Evolutionary conservation across 2,888 invertebrate species (phyloP).

Genomic region (Electrophaes corylata): DNA sequence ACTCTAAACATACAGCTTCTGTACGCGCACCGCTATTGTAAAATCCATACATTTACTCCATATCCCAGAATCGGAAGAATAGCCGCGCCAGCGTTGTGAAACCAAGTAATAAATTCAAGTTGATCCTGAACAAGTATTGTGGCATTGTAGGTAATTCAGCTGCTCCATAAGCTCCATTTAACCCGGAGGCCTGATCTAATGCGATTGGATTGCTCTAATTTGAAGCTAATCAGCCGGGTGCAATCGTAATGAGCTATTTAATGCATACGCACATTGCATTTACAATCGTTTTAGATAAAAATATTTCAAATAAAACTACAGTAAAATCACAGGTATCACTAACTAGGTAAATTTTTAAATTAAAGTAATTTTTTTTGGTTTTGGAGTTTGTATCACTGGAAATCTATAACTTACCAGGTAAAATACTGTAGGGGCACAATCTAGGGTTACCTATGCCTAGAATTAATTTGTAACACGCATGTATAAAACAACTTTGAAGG

Average conservation of each 20-base stretch:
- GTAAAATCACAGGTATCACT: too few species aligned
- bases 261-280: slow-evolving; percentile 13
- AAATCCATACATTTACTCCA: slow-evolving; percentile 16
- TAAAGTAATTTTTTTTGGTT: too few species aligned
- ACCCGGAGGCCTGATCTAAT: slow-evolving; percentile 31
- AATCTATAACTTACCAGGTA: too few species aligned
- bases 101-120: slow-evolving; percentile 21
- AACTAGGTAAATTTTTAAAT: too few species aligned
- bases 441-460: too few species aligned
- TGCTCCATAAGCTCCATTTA: slow-evolving; percentile 36
- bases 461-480: too few species aligned
- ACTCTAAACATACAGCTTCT: neutral
- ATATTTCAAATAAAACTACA: too few species aligned
- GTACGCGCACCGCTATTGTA: slow-evolving; percentile 1
- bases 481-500: too few species aligned
- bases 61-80: slow-evolving; percentile 15
- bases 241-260: slow-evolving; percentile 29
- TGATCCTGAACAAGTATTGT: slow-evolving; percentile 24
- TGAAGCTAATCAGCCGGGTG: slow-evolving; percentile 34
- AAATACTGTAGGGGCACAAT: too few species aligned
- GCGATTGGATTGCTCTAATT: slow-evolving; percentile 40
- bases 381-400: too few species aligned
- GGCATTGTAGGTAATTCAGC: slow-evolving; percentile 28
- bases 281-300: too few species aligned
- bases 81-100: slow-evolving; percentile 7